Percentiles rank a stretch among this genome's conserved stretches.
phyloP scores from a whole-genome alignment of 2,888 invertebrate species.

The Notocelia uddmanniana region DNA sequence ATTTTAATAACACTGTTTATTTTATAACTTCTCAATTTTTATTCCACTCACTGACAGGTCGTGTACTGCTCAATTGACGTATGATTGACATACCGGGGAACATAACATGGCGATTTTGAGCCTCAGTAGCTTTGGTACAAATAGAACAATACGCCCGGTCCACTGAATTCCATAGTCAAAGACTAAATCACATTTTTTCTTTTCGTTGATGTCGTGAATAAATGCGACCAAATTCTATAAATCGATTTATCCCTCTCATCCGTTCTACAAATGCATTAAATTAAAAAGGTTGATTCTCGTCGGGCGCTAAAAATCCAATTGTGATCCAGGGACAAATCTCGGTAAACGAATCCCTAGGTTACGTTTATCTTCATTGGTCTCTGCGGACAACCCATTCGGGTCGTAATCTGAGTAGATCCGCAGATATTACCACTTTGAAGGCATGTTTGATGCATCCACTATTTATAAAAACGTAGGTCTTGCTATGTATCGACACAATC shows the following conservation, averaged over 20 bases:
- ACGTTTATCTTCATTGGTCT: slow-evolving; percentile 21
- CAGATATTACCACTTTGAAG: slow-evolving; percentile 25
- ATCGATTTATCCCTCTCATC: not conserved
- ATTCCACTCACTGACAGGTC: too few relatives aligned
- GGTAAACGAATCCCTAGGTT: slow-evolving; percentile 20
- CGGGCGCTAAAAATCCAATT: not conserved
- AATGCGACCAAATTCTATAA: not conserved
- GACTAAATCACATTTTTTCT: too few relatives aligned
- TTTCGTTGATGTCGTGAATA: not conserved
- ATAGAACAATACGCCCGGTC: too few relatives aligned
- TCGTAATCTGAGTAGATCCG: slow-evolving; percentile 15
- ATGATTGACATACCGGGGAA: too few relatives aligned
- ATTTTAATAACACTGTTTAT: too few relatives aligned
- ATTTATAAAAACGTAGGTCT: slow-evolving; percentile 4
- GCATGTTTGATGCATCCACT: not conserved
- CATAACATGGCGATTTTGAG: too few relatives aligned
- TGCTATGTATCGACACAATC: not conserved
- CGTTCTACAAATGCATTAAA: not conserved
- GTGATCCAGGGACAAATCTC: not conserved
- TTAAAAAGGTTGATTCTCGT: not conserved
- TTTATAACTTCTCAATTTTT: too few relatives aligned
- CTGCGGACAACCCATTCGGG: not conserved
- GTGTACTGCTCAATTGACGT: too few relatives aligned
- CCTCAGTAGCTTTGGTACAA: too few relatives aligned
- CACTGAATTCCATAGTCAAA: too few relatives aligned